phyloP scores from a whole-genome alignment of 2,113 vertebrate species.

The Hippocampus abdominalis region DNA sequence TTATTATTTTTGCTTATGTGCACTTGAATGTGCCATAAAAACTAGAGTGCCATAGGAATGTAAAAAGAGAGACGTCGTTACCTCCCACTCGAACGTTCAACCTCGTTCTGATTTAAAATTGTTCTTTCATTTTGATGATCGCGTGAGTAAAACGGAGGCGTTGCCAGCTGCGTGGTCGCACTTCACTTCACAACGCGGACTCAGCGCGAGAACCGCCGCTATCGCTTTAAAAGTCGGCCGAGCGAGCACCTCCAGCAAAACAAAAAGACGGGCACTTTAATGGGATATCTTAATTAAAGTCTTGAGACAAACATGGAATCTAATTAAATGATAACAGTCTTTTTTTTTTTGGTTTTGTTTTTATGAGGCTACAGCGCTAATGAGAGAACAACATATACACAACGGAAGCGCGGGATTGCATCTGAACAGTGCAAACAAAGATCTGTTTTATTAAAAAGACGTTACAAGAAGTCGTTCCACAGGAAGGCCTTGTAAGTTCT shows the following conservation, averaged over 20 bases:
- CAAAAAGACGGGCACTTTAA: conserved; percentile 8
- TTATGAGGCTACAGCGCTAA: conserved; percentile 23
- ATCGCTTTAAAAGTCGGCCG: conserved; percentile 2
- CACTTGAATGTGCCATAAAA: conserved; percentile 5
- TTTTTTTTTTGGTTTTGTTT: neutral
- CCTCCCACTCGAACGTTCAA: conserved; percentile 4
- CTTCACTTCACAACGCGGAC: neutral
- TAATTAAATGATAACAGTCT: conserved; percentile 40
- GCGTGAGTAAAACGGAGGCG: neutral
- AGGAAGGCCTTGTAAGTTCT: neutral
- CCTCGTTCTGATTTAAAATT: neutral
- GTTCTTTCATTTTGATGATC: conserved; percentile 7
- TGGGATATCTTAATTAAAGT: conserved; percentile 33
- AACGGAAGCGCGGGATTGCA: conserved; percentile 8
- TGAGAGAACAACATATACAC: neutral
- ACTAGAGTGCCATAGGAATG: neutral
- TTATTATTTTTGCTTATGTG: conserved; percentile 9
- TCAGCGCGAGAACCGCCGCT: conserved; percentile 7
- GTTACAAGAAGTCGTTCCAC: neutral
- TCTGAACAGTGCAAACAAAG: conserved; percentile 4
- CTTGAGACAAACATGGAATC: conserved; percentile 29
- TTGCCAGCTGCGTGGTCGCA: neutral
- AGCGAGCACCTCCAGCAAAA: conserved; percentile 13
- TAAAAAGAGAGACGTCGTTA: neutral
- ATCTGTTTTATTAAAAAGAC: neutral